These are phyloP conservation scores for Myotis planiceps DNA, from an alignment of 2,797 vertebrate species.

Conservation along the genomic window DNA sequence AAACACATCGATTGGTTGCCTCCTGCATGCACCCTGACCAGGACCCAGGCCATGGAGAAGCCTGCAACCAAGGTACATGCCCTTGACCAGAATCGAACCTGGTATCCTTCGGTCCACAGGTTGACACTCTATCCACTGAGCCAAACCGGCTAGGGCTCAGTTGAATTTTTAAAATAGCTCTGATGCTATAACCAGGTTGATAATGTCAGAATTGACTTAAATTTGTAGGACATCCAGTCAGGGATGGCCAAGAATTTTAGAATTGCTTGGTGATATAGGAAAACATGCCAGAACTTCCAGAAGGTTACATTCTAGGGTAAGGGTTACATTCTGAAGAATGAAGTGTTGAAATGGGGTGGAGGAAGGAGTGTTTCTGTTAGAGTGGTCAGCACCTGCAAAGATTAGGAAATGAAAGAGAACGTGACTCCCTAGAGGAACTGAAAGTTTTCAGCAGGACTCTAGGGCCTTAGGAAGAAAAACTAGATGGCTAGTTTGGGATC, in stretches of 20 bases:
- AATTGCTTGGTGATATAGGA: not conserved
- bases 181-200: not conserved
- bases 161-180: not conserved
- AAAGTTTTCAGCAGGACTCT: not conserved
- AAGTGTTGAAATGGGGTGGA: not conserved
- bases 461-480: not conserved
- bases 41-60: not conserved
- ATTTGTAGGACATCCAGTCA: not conserved
- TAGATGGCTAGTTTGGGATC: too few relatives aligned
- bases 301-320: not conserved
- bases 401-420: not conserved
- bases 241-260: not conserved
- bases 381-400: not conserved
- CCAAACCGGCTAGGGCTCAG: not conserved
- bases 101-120: not conserved
- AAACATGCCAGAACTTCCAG: not conserved
- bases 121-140: not conserved
- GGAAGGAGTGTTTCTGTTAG: not conserved
- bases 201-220: not conserved
- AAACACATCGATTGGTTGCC: too few relatives aligned
- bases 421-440: not conserved
- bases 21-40: too few relatives aligned
- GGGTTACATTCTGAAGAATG: not conserved
- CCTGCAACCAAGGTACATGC: not conserved
- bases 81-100: not conserved